Base-by-base conservation (phyloP, 2,113 vertebrate genomes). In the Dasyornis broadbenti region DNA sequence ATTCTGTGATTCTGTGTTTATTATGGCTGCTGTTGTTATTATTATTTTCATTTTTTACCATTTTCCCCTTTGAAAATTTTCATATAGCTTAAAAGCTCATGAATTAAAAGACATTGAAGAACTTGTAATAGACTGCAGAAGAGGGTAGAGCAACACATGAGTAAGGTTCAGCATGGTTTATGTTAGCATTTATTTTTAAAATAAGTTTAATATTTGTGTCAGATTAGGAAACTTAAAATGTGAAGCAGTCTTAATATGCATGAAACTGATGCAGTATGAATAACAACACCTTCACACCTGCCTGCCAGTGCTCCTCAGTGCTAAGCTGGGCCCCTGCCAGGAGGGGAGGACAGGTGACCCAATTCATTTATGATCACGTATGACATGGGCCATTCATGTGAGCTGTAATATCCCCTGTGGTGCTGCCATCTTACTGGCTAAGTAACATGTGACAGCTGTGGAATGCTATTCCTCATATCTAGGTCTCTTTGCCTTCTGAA, bases 251-350 rank as follows among this genome's bases (percentile, higher is more conserved):
- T n/a, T 50, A n/a, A 22, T 56, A 21, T 52, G 12, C 20, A 49
- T 54, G 22, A 49, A 86, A 54, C 5, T 2, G 5, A 20, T 10
- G 6, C 37, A 57, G 9, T 39, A 28, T 33, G 35, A 69, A 35
- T 35, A 72, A 39, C 64, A 87, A 35, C 4, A 3, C 13, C 52
- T 61, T 65, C 33, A 70, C 16, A 45, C 16, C 11, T 0, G 0
- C 19, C 47, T 49, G 14, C 28, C 21, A 17, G 1, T 22, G 8
- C 14, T 31, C 31, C n/a, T 57, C n/a, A 40, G 6, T 59, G 28
- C 61, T 71, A 42, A 47, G 13, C 19, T 47, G 60, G 11, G 35
- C 11, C 10, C 10, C 15, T 13, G 28, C 23, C 42, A 53, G 19
- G 5, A 49, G 4, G 22, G 20, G 10, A 88, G 3, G 14, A 39